Evolutionary conservation across 2,797 vertebrate genomes (phyloP), one percentile per base, ranked within the genome.

Genomic region (Coendou prehensilis): DNA sequence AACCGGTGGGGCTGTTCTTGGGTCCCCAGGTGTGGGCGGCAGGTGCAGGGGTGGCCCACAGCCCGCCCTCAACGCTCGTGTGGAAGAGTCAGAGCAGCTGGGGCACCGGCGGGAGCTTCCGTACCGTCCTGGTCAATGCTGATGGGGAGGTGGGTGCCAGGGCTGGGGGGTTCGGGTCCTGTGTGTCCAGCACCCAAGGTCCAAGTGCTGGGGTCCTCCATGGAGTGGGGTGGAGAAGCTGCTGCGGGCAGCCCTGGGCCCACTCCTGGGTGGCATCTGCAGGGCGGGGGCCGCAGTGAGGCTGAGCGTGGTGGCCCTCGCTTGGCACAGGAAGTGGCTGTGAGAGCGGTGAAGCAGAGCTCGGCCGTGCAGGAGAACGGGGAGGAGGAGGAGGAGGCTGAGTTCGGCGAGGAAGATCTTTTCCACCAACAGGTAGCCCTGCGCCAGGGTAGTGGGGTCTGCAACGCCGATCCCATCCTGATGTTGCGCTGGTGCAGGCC

Each of bases 1-100:
- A 3, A 20, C 45, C 37, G 47, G 5, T 2, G 2, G 37, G n/a
- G 45, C 22, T 61, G 18, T 86, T 0, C 11, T 76, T 52, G 26
- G 69, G 17, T 93, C 87, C 82, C 90, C 52, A 99, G 99, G 99
- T 99, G 45, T 99, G 99, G 99, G 99, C 99, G 92, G 99, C 99
- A 22, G 99, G 99, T 82, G 99, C 99, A 0, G 99, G 99, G 0
- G 98, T 99, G 23, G 97, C 99, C 93, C 99, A 99, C 23, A 99
- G 99, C 79, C 99, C 99, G 2, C 99, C 99, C 0, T 98, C 99
- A 57, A 99, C 99, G 50, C 98, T 99, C 0, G 98, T 99, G 97
- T 99, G 99, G 99, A 99, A 99, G 98, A 99, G 98, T 89, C 99
- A 99, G 98, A 98, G 98, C 96, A 99, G 99, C 97, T 99, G 99